Conservation (phyloP, 2,113 vertebrate species). For the Nibea albiflora region DNA sequence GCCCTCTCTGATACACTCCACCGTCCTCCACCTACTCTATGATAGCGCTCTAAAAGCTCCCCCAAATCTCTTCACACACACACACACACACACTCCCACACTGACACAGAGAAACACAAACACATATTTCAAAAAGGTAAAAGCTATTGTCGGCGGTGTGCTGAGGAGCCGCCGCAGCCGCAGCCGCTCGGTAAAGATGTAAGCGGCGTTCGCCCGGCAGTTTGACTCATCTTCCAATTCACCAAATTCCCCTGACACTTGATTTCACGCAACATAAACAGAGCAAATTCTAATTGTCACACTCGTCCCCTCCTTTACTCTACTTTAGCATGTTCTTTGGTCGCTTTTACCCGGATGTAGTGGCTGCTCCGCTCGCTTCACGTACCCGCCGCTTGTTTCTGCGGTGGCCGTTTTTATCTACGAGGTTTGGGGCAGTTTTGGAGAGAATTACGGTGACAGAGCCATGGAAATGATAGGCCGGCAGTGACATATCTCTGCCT, state of each 20-base stretch:
- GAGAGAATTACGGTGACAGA: slow-evolving; percentile 84
- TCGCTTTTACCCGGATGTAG: slow-evolving; percentile 1
- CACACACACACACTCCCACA: slow-evolving; percentile 47
- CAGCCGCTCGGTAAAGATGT: slow-evolving; percentile 49
- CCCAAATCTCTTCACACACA: slow-evolving; percentile 61
- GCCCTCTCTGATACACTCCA: slow-evolving; percentile 71
- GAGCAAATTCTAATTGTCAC: slow-evolving; percentile 59
- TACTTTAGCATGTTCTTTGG: not conserved
- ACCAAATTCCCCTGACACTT: slow-evolving; percentile 58
- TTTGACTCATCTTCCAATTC: slow-evolving; percentile 71
- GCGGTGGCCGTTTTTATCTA: slow-evolving; percentile 73
- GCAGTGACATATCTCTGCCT: slow-evolving; percentile 82
- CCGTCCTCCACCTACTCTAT: slow-evolving; percentile 74
- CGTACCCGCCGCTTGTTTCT: slow-evolving; percentile 35
- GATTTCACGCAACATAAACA: slow-evolving; percentile 66
- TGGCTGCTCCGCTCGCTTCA: slow-evolving; percentile 23
- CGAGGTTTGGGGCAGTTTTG: slow-evolving; percentile 76
- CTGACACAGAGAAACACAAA: slow-evolving; percentile 62
- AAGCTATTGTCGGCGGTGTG: slow-evolving; percentile 42
- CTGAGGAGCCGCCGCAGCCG: slow-evolving; percentile 24
- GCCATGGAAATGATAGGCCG: slow-evolving; percentile 83
- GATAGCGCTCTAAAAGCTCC: slow-evolving; percentile 72
- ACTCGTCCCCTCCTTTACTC: slow-evolving; percentile 42
- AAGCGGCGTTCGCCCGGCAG: slow-evolving; percentile 46
- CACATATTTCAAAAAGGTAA: slow-evolving; percentile 66